Base-by-base conservation (phyloP, 2,888 invertebrate species). In the Laspeyria flexula region DNA sequence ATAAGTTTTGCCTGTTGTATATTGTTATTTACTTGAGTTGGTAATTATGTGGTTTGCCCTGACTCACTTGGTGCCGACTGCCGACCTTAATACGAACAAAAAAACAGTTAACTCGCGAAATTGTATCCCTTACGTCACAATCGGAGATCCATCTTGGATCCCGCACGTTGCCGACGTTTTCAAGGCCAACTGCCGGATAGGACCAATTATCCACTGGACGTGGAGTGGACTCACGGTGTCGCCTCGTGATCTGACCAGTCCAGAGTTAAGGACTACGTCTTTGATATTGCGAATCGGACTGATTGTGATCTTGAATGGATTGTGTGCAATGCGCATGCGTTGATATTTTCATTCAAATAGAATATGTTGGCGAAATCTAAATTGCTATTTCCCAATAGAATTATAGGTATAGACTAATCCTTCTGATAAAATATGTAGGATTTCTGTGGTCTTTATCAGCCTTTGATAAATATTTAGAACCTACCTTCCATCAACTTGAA, bases 131-230 rank as follows among this genome's bases (percentile, higher is more conserved):
- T 34, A 42, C 49, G 46, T 37, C 29, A 40, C 13, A 25, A 45
- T 35, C 39, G 30, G 39, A 40, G 42, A 23, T 51, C 52, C 45
- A 58, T 57, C 52, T 55, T 55, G 47, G 50, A 49, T 55, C 52
- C 55, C 47, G 55, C 38, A 50, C 47, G 50, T 57, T 46, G 42
- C n/a, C 31, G 37, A 37, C 44, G 56, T 50, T 58, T 61, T 71
- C 77, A 81, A 81, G 81, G 81, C 67, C 78, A 68, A 55, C 43
- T 23, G 44, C 75, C 79, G 82, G 81, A 81, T 67, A 73, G 66
- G 42, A 49, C 60, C 74, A 72, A 79, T 81, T 81, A 81, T 72
- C 58, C 76, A 78, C 77, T 78, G 71, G 59, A 62, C 37, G 52
- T 43, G 42, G 45, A 57, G 55, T 57, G 56, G 59, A 54, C 47